Percentiles rank a stretch among this genome's conserved stretches.
Evolutionary conservation across 2,888 invertebrate species (phyloP).

Genomic region (Branchinecta sandiegonensis): DNA sequence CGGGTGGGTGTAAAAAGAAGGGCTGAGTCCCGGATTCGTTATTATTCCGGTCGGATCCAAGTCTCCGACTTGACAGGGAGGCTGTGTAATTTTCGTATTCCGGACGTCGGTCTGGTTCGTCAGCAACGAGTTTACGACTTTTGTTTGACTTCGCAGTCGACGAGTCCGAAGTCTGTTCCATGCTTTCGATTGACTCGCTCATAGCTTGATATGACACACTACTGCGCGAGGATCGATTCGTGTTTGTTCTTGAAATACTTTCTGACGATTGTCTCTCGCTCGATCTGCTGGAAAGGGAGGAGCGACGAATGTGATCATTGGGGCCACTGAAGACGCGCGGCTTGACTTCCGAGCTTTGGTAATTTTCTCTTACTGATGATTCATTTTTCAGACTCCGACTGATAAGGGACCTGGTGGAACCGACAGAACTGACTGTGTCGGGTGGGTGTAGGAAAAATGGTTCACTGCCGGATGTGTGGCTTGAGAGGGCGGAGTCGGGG

Average conservation of each 20-base stretch:
- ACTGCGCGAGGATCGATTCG: background rate
- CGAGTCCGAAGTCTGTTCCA: no score
- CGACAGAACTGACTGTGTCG: slow-evolving; percentile 20
- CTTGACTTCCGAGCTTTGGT: no score
- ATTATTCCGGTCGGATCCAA: background rate
- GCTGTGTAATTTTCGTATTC: slow-evolving; percentile 2
- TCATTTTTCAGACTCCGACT: background rate
- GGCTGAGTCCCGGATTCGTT: background rate
- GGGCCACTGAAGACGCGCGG: no score
- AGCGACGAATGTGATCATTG: no score
- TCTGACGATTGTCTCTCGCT: background rate
- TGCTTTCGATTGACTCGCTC: background rate
- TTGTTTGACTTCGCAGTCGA: no score
- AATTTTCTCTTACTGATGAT: no score
- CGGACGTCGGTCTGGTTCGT: background rate
- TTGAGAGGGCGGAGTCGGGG: slow-evolving; percentile 16
- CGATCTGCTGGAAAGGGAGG: background rate
- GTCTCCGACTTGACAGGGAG: background rate
- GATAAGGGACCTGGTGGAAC: slow-evolving; percentile 23
- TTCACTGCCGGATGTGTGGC: slow-evolving; percentile 32
- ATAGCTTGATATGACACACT: background rate
- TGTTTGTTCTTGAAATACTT: background rate
- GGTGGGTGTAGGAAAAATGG: slow-evolving; percentile 60
- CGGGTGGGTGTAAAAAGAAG: background rate
- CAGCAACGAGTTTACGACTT: background rate